Evolutionary conservation across 1,140 invertebrate species (phyloP).

Genomic region (Drosophila rhopaloa): DNA sequence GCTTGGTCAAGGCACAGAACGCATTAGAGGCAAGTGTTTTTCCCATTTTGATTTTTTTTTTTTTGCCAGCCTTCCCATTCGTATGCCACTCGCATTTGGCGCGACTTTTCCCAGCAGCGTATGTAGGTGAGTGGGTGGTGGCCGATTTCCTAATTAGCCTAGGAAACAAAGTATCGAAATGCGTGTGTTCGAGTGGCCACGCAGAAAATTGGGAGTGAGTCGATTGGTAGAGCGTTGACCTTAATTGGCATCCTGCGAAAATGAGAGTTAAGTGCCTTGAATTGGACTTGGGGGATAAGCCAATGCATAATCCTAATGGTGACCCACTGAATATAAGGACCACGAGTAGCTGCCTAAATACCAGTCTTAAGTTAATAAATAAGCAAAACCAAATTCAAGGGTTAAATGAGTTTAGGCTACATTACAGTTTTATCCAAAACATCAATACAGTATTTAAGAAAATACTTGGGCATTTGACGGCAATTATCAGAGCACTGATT

Average conservation of each 20-base stretch:
- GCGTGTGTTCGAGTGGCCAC: constrained; percentile 3
- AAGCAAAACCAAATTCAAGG: too few relatives aligned
- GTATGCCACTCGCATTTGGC: constrained; percentile 32
- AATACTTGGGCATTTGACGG: too few relatives aligned
- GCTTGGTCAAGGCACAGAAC: constrained; percentile 2
- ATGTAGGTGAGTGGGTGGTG: neutral
- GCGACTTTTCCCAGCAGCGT: constrained; percentile 6
- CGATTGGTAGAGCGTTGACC: constrained; percentile 3
- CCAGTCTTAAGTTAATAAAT: neutral
- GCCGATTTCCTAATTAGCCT: constrained; percentile 35
- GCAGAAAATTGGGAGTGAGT: neutral
- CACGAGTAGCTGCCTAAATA: neutral
- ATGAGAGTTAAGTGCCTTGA: constrained; percentile 40
- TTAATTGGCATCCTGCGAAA: constrained; percentile 38
- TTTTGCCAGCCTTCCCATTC: neutral
- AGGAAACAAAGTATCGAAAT: constrained; percentile 19
- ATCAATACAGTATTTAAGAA: too few relatives aligned
- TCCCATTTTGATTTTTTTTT: constrained; percentile 2
- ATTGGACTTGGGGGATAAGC: constrained; percentile 9
- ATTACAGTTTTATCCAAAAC: too few relatives aligned
- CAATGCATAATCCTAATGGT: constrained; percentile 1
- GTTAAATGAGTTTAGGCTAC: neutral
- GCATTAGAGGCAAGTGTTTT: constrained; percentile 31
- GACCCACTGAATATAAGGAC: neutral
- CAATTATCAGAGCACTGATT: too few relatives aligned